These are phyloP conservation scores for Quadriops clusia DNA, from an alignment of 2,888 invertebrate genomes.

Conservation along the genomic window DNA sequence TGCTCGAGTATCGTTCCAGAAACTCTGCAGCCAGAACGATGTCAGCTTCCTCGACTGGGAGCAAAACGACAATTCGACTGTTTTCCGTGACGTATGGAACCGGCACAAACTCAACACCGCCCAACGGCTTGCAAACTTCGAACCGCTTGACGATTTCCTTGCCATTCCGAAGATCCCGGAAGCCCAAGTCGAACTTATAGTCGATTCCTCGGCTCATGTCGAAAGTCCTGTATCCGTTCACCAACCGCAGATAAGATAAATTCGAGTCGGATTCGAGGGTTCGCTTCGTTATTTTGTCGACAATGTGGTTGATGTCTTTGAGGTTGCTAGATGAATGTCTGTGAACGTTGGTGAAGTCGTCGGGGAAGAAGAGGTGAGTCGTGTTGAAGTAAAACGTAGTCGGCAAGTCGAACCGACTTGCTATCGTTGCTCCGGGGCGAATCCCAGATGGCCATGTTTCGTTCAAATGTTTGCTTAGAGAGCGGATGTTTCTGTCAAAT, in stretches of 20 bases:
- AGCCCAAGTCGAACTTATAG: constrained; percentile 63
- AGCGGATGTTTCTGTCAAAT: constrained; percentile 23
- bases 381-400: constrained; percentile 80
- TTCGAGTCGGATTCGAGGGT: constrained; percentile 37
- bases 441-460: constrained; percentile 65
- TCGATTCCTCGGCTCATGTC: constrained; percentile 79
- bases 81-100: constrained; percentile 95
- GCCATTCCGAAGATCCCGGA: constrained; percentile 38
- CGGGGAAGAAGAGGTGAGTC: constrained; percentile 69
- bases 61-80: constrained; percentile 63
- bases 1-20: constrained; percentile 57
- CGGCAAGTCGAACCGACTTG: constrained; percentile 69
- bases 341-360: constrained; percentile 62
- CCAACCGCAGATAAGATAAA: constrained; percentile 43
- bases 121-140: constrained; percentile 73
- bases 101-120: constrained; percentile 76
- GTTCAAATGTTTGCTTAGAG: constrained; percentile 23
- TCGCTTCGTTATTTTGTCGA: constrained; percentile 6
- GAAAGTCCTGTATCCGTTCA: constrained; percentile 65
- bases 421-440: constrained; percentile 51
- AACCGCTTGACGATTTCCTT: constrained; percentile 47
- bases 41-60: constrained; percentile 52
- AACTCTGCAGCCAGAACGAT: constrained; percentile 50
- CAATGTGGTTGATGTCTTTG: constrained; percentile 45
- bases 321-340: constrained; percentile 53